Percentiles rank a stretch among this genome's conserved stretches.
phyloP scores from a whole-genome alignment of 2,113 vertebrate genomes.

The Setophaga petechia region DNA sequence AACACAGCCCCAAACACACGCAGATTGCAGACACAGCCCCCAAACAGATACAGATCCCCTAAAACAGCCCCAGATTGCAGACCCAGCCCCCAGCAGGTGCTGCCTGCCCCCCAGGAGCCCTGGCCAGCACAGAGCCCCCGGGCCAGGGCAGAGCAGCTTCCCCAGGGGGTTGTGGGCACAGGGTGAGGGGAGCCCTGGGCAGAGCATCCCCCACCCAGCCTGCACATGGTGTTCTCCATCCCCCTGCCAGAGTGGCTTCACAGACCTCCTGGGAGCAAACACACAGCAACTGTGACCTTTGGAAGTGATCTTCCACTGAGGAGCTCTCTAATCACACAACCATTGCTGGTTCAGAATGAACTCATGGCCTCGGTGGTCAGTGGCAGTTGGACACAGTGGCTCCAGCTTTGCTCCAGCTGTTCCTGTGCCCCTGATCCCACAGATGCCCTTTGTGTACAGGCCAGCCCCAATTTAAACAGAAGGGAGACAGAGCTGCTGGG shows the following conservation, averaged over 20 bases:
- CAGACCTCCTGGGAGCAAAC: conserved; percentile 34
- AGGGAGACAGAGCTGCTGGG: not conserved
- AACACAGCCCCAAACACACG: too few relatives aligned
- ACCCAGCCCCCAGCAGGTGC: not conserved
- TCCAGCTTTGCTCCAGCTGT: conserved; percentile 32
- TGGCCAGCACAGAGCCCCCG: not conserved
- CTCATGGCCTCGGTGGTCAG: not conserved
- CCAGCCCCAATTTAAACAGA: not conserved
- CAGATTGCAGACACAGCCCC: not conserved
- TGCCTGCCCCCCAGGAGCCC: not conserved
- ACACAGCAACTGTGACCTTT: conserved; percentile 63
- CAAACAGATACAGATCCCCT: too few relatives aligned
- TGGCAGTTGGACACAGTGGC: not conserved
- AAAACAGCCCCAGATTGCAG: too few relatives aligned
- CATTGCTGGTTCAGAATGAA: not conserved
- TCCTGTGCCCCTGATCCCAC: not conserved
- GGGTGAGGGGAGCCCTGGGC: rapidly evolving
- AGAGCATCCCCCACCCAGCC: not conserved
- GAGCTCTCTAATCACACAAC: not conserved
- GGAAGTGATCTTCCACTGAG: not conserved
- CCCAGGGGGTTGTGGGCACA: not conserved
- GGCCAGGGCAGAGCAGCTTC: not conserved
- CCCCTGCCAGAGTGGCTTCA: not conserved
- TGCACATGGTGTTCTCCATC: not conserved
- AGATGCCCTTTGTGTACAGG: not conserved